A percentile compares a stretch with the other conserved stretches of the same genome.
These are phyloP conservation scores for Andrena bucephala DNA, from an alignment of 2,888 invertebrate genomes.

Conservation along the genomic window DNA sequence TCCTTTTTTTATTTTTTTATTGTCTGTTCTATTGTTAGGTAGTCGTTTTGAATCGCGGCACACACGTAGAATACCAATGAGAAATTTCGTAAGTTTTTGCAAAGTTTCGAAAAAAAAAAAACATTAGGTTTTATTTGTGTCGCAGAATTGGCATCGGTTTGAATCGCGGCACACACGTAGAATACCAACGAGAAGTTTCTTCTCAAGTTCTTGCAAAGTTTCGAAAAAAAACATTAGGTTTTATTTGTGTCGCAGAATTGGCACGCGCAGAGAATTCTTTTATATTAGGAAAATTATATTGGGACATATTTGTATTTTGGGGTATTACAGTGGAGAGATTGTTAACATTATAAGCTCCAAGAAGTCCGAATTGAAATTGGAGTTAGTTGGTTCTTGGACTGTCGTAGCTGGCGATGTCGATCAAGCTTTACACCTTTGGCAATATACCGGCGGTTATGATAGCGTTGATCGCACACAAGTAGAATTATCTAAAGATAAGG, in stretches of 20 bases:
- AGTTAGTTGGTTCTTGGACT: slow-evolving; percentile 97
- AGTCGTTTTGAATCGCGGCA: background rate
- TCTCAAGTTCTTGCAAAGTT: background rate
- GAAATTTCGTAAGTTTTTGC: slow-evolving; percentile 1
- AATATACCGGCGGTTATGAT: slow-evolving; percentile 96
- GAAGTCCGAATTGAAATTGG: slow-evolving; percentile 91
- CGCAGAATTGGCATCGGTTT: background rate
- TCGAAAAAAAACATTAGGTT: slow-evolving; percentile 13
- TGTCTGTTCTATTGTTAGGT: background rate
- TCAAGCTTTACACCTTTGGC: slow-evolving; percentile 98
- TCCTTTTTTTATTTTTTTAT: background rate
- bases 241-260: slow-evolving; percentile 35
- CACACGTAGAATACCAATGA: background rate
- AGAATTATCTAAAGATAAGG: slow-evolving; percentile 89
- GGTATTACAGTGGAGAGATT: slow-evolving; percentile 89
- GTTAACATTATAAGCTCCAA: slow-evolving; percentile 92
- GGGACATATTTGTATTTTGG: slow-evolving; percentile 47
- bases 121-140: slow-evolving; percentile 16
- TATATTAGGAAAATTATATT: slow-evolving; percentile 39
- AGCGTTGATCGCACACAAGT: slow-evolving; percentile 92
- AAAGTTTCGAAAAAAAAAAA: slow-evolving; percentile 19
- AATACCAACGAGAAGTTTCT: slow-evolving; percentile 9
- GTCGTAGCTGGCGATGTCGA: slow-evolving; percentile 99
- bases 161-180: background rate
- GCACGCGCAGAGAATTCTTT: slow-evolving; percentile 32